Evolutionary conservation across 2,797 vertebrate species (phyloP).

Genomic region (Poliocrania exsul): DNA sequence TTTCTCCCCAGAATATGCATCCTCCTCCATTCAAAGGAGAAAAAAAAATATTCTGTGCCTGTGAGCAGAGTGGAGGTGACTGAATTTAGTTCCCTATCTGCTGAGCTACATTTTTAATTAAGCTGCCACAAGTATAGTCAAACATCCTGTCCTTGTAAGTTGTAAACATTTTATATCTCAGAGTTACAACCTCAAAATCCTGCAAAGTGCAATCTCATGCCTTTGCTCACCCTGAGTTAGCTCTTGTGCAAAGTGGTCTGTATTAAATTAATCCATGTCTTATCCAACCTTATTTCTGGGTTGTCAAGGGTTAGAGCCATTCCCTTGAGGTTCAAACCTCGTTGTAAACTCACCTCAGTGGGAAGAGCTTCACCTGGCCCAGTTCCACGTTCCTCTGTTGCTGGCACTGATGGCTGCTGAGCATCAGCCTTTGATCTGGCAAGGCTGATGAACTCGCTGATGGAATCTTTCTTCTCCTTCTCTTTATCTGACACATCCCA

Average conservation of each 20-base stretch:
- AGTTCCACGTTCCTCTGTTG: neutral
- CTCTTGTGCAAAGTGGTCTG: neutral
- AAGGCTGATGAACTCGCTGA: slow-evolving; percentile 81
- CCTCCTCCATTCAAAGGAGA: neutral
- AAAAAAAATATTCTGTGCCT: neutral
- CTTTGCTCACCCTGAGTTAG: neutral
- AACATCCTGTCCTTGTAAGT: neutral
- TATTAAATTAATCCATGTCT: neutral
- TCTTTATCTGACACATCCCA: slow-evolving; percentile 87
- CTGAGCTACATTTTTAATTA: neutral
- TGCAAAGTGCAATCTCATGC: neutral
- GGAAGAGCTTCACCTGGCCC: neutral
- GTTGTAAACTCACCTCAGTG: slow-evolving; percentile 42
- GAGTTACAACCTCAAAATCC: neutral
- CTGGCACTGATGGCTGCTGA: slow-evolving; percentile 35
- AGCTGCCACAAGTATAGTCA: neutral
- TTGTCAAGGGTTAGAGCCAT: neutral
- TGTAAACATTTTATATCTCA: neutral
- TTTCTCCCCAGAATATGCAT: neutral
- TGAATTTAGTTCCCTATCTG: neutral
- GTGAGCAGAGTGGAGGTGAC: neutral
- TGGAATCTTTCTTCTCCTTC: slow-evolving; percentile 77
- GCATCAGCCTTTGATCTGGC: slow-evolving; percentile 75
- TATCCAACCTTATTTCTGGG: neutral
- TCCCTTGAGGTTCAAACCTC: neutral